Percentiles rank a stretch among this genome's conserved stretches.
phyloP scores from a whole-genome alignment of 2,113 vertebrate genomes.

The Calcarius ornatus region DNA sequence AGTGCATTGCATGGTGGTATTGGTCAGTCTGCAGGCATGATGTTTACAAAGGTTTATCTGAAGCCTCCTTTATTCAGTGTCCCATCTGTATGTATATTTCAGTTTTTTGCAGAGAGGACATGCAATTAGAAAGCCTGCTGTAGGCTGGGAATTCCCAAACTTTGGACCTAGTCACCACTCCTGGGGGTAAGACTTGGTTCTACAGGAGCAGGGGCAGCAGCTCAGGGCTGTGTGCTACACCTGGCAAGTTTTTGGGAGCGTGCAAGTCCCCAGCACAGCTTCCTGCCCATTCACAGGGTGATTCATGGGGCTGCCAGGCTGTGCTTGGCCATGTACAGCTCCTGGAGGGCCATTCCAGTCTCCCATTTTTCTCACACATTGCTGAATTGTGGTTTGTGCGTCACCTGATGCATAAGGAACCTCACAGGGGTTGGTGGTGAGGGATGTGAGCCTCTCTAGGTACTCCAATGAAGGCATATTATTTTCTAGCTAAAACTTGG shows the following conservation, averaged over 20 bases:
- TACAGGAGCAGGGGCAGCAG: background rate
- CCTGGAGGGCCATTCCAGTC: background rate
- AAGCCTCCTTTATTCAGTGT: background rate
- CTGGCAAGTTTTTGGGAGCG: background rate
- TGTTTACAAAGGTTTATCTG: background rate
- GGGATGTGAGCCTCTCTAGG: background rate
- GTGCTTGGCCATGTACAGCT: accelerated
- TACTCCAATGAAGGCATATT: background rate
- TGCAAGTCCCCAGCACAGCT: background rate
- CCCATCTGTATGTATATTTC: accelerated
- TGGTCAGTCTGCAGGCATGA: background rate
- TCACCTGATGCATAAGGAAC: accelerated
- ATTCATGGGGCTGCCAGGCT: background rate
- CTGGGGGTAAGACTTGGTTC: background rate
- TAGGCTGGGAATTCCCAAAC: background rate
- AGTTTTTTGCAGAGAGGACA: background rate
- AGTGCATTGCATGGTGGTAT: accelerated
- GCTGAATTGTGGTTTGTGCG: background rate
- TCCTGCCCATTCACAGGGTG: accelerated
- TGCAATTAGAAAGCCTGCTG: background rate
- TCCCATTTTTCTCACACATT: accelerated
- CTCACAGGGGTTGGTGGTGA: background rate
- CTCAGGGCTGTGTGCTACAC: background rate
- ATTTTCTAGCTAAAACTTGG: background rate
- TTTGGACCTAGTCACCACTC: accelerated